These are phyloP conservation scores for Sicus ferrugineus DNA, from an alignment of 2,888 invertebrate species.

Conservation along the genomic window DNA sequence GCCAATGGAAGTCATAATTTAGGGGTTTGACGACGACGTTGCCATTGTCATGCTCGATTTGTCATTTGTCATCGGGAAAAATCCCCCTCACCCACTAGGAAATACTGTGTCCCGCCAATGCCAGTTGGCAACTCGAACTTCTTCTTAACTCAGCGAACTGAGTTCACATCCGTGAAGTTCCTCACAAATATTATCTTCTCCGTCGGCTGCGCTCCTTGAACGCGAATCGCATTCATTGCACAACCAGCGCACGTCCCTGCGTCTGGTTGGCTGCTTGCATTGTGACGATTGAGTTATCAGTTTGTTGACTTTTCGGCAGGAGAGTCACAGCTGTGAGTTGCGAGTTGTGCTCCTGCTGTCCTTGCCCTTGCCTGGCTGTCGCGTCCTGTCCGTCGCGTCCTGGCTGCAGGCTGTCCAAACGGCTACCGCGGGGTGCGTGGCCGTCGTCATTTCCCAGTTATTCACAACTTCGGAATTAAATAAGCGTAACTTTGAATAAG, in stretches of 20 bases:
- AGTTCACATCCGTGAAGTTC: too few relatives aligned
- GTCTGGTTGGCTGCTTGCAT: constrained; percentile 40
- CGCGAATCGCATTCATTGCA: constrained; percentile 42
- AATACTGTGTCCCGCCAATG: too few relatives aligned
- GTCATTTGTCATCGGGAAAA: too few relatives aligned
- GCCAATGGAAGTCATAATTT: constrained; percentile 14
- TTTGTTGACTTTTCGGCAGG: constrained; percentile 54
- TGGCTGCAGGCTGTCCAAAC: background rate
- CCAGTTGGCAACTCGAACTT: too few relatives aligned
- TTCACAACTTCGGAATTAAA: background rate
- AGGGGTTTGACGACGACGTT: background rate
- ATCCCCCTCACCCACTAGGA: too few relatives aligned
- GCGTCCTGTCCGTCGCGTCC: too few relatives aligned
- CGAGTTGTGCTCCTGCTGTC: constrained; percentile 29
- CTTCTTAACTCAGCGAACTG: too few relatives aligned
- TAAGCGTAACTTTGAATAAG: background rate
- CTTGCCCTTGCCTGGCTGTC: too few relatives aligned
- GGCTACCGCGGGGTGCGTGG: background rate
- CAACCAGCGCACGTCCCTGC: constrained; percentile 48
- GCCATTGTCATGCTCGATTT: too few relatives aligned
- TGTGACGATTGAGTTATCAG: constrained; percentile 59
- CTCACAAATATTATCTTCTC: too few relatives aligned
- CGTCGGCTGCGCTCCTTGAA: too few relatives aligned
- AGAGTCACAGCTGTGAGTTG: constrained; percentile 37
- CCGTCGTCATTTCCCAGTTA: background rate